These are phyloP conservation scores for Suncus etruscus DNA, from an alignment of 2,113 vertebrate species.

Conservation along the genomic window DNA sequence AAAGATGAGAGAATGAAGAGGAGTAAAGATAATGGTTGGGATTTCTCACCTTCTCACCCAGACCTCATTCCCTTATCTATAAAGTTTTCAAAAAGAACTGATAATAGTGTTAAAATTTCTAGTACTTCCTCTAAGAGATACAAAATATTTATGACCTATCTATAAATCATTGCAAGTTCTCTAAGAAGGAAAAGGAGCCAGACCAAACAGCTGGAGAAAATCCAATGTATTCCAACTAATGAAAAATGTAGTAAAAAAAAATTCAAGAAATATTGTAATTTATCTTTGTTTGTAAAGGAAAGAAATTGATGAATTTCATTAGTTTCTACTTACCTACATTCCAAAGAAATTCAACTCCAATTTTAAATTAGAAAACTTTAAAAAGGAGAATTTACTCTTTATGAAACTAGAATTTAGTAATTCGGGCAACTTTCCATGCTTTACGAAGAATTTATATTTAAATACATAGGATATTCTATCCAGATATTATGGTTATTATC, in stretches of 20 bases:
- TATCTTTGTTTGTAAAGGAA: conserved; percentile 53
- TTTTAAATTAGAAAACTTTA: conserved; percentile 25
- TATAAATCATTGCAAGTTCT: conserved; percentile 37
- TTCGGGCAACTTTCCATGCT: neutral
- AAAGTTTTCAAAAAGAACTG: neutral
- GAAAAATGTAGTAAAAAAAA: conserved; percentile 14
- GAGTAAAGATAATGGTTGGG: neutral
- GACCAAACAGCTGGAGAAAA: neutral
- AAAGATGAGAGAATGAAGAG: conserved; percentile 56
- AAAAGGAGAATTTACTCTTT: too few species aligned
- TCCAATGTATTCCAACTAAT: conserved; percentile 30
- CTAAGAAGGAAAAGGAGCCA: conserved; percentile 13
- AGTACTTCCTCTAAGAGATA: conserved; percentile 16
- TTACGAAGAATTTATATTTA: conserved; percentile 69
- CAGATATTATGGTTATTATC: conserved; percentile 49
- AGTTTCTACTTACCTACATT: conserved; percentile 27
- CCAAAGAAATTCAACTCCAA: conserved; percentile 47
- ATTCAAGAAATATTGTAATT: conserved; percentile 25
- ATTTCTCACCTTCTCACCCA: neutral
- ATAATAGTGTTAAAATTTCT: neutral
- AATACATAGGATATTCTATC: conserved; percentile 48
- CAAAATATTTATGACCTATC: conserved; percentile 41
- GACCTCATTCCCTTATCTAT: conserved; percentile 46
- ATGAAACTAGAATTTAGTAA: too few species aligned
- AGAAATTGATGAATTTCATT: neutral